These are phyloP conservation scores for Laterallus jamaicensis DNA, from an alignment of 2,113 vertebrate genomes.

Conservation along the genomic window DNA sequence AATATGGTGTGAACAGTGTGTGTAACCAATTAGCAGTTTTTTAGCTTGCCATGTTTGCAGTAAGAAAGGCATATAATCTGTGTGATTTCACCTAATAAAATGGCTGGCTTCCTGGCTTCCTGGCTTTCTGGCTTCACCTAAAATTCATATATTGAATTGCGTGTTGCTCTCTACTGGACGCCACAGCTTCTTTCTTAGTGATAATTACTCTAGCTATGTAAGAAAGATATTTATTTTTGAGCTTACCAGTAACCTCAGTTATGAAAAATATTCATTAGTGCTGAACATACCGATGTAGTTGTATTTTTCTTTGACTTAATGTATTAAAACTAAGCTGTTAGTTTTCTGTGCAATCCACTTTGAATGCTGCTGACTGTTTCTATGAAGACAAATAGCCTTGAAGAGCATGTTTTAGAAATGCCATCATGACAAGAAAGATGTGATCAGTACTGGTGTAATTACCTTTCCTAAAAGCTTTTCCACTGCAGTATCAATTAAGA, in stretches of 20 bases:
- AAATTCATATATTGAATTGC: too few species aligned
- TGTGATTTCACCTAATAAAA: too few species aligned
- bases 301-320: neutral
- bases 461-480: slow-evolving; percentile 56
- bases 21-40: too few species aligned
- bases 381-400: neutral
- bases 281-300: neutral
- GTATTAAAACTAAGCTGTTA: neutral
- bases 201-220: neutral
- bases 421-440: neutral
- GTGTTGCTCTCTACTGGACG: too few species aligned
- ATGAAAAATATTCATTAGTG: neutral
- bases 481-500: neutral
- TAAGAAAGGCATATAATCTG: too few species aligned
- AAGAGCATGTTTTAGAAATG: slow-evolving; percentile 7
- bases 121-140: too few species aligned
- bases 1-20: too few species aligned
- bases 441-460: slow-evolving; percentile 1
- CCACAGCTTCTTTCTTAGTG: neutral
- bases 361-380: neutral
- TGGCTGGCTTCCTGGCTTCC: too few species aligned
- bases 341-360: neutral
- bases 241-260: neutral
- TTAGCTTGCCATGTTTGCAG: too few species aligned
- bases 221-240: neutral